Conservation (phyloP, 2,888 invertebrate genomes). For the Apeira syringaria region DNA sequence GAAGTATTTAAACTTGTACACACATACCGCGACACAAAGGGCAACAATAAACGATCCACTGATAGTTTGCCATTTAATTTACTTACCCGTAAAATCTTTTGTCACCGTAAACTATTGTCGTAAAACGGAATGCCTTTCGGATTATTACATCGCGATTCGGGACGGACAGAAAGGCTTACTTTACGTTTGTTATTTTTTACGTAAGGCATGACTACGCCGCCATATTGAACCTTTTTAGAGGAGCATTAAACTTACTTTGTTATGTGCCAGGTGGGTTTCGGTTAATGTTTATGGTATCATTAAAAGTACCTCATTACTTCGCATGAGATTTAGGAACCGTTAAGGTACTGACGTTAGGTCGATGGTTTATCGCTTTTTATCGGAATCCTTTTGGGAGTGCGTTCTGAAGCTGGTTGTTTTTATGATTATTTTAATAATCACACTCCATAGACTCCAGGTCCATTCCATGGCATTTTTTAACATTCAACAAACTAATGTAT, state of each 20-base stretch:
- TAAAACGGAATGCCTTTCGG: slow-evolving; percentile 34
- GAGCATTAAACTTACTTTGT: slow-evolving; percentile 5
- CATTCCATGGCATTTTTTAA: no score
- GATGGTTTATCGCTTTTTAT: no score
- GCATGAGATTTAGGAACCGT: background rate
- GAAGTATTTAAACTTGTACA: slow-evolving; percentile 2
- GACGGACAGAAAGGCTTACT: slow-evolving; percentile 14
- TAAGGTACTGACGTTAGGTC: no score
- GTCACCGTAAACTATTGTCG: slow-evolving; percentile 41
- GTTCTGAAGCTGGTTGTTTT: no score
- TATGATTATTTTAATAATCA: no score
- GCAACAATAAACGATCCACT: slow-evolving; percentile 14
- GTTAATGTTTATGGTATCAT: slow-evolving; percentile 4
- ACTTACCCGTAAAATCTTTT: slow-evolving; percentile 51
- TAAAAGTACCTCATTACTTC: background rate
- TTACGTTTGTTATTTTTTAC: slow-evolving; percentile 18
- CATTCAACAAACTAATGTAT: no score
- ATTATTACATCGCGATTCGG: slow-evolving; percentile 19
- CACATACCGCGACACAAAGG: background rate
- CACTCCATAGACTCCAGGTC: no score
- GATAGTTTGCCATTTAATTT: slow-evolving; percentile 48
- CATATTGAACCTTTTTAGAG: slow-evolving; percentile 8
- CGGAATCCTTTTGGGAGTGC: no score
- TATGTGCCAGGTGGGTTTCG: slow-evolving; percentile 13
- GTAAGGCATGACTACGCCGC: slow-evolving; percentile 7